phyloP scores from a whole-genome alignment of 2,888 invertebrate species.

The Volucella bombylans region DNA sequence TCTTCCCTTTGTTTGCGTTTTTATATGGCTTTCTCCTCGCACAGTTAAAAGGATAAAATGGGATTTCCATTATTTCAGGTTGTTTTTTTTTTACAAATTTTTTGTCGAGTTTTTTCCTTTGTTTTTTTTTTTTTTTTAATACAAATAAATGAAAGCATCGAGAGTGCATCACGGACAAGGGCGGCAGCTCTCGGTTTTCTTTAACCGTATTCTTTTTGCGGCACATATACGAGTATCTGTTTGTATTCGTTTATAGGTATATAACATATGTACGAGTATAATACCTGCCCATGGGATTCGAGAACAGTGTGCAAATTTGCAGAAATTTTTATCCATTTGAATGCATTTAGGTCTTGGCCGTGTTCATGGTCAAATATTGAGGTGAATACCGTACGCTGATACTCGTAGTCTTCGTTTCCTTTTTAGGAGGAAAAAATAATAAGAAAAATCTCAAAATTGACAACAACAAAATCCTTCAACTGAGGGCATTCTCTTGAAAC shows the following conservation, averaged over 20 bases:
- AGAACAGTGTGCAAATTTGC: conserved; percentile 26
- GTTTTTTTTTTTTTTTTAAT: conserved; percentile 26
- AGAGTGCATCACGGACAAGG: conserved; percentile 63
- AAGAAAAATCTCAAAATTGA: too few relatives aligned
- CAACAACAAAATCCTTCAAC: too few relatives aligned
- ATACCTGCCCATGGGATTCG: conserved; percentile 43
- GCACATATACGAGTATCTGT: conserved; percentile 39
- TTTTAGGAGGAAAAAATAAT: too few relatives aligned
- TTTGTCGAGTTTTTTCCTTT: background rate
- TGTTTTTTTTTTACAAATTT: conserved; percentile 17
- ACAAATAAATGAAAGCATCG: conserved; percentile 55
- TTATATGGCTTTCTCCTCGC: conserved; percentile 40
- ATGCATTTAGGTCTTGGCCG: conserved; percentile 70
- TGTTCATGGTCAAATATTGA: conserved; percentile 64
- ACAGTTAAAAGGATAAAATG: conserved; percentile 69
- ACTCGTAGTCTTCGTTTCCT: too few relatives aligned
- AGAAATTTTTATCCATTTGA: conserved; percentile 46
- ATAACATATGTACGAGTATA: too few relatives aligned
- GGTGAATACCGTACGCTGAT: background rate
- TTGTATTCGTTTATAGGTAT: too few relatives aligned
- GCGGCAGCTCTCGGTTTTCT: conserved; percentile 54
- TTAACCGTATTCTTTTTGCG: conserved; percentile 37
- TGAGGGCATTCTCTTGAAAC: too few relatives aligned
- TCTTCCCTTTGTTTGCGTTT: conserved; percentile 60
- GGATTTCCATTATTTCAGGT: conserved; percentile 67